These are phyloP conservation scores for Syngnathus scovelli DNA, from an alignment of 2,113 vertebrate species.

Conservation along the genomic window DNA sequence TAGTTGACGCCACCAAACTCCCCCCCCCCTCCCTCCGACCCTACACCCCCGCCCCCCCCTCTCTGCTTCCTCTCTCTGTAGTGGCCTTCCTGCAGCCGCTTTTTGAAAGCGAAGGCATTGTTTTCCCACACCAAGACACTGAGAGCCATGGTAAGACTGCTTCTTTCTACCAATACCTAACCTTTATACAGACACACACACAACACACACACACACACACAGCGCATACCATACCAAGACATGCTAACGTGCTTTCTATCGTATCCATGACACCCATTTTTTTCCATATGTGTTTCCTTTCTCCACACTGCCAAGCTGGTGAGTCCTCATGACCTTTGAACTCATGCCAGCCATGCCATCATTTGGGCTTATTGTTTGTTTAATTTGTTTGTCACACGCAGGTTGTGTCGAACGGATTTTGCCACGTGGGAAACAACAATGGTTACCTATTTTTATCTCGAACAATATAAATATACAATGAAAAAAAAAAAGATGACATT, in stretches of 20 bases:
- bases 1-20: constrained; percentile 56
- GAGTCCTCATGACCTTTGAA: constrained; percentile 52
- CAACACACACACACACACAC: constrained; percentile 38
- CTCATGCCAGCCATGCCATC: constrained; percentile 58
- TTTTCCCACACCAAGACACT: constrained; percentile 71
- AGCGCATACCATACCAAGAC: constrained; percentile 32
- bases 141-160: constrained; percentile 68
- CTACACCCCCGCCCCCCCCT: constrained; percentile 41
- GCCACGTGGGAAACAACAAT: too few relatives aligned
- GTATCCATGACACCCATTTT: constrained; percentile 62
- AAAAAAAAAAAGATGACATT: too few relatives aligned
- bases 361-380: constrained; percentile 28
- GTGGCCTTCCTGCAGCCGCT: constrained; percentile 73
- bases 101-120: constrained; percentile 72
- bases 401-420: too few relatives aligned
- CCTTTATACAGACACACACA: constrained; percentile 39
- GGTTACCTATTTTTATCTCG: too few relatives aligned
- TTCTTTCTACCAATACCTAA: constrained; percentile 4
- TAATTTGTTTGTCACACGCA: constrained; percentile 6
- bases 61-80: constrained; percentile 73
- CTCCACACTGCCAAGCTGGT: constrained; percentile 41
- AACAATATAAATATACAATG: too few relatives aligned
- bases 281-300: constrained; percentile 61
- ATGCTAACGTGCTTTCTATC: constrained; percentile 49
- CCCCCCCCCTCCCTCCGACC: background rate